A percentile compares a stretch with the other conserved stretches of the same genome.
Evolutionary conservation across 2,113 vertebrate species (phyloP).

Genomic region (Oryzias melastigma): DNA sequence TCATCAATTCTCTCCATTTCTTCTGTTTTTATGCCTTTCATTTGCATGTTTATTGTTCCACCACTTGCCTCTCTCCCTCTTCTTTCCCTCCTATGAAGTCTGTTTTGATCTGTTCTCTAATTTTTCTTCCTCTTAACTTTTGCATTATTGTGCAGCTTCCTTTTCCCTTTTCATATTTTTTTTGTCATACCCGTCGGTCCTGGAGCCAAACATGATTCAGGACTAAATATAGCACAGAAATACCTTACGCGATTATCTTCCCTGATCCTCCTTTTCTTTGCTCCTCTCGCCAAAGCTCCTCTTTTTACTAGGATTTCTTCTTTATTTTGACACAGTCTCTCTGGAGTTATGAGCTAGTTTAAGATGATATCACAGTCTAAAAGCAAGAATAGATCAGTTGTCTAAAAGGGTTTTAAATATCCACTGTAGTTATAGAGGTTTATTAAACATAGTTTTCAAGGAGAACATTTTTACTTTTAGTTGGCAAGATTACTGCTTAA

Average conservation of each 20-base stretch:
- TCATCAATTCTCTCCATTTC: conserved; percentile 44
- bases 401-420: conserved; percentile 25
- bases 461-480: too few relatives aligned
- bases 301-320: conserved; percentile 9
- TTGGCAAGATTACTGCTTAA: too few relatives aligned
- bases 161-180: conserved; percentile 16
- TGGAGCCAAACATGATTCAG: conserved; percentile 38
- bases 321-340: conserved; percentile 30
- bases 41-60: conserved; percentile 74
- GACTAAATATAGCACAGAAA: conserved; percentile 60
- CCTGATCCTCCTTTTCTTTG: conserved; percentile 21
- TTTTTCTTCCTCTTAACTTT: conserved; percentile 46
- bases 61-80: conserved; percentile 31
- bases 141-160: conserved; percentile 23
- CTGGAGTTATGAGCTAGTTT: conserved; percentile 31
- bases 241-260: conserved; percentile 56
- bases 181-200: conserved; percentile 31
- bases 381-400: conserved; percentile 11
- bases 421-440: neutral
- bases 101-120: conserved; percentile 45
- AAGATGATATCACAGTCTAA: neutral
- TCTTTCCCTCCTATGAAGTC: conserved; percentile 25
- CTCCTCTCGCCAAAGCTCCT: conserved; percentile 7
- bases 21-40: conserved; percentile 44
- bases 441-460: neutral